Conservation (phyloP, 2,113 vertebrate species). For the Campylomormyrus numenius region DNA sequence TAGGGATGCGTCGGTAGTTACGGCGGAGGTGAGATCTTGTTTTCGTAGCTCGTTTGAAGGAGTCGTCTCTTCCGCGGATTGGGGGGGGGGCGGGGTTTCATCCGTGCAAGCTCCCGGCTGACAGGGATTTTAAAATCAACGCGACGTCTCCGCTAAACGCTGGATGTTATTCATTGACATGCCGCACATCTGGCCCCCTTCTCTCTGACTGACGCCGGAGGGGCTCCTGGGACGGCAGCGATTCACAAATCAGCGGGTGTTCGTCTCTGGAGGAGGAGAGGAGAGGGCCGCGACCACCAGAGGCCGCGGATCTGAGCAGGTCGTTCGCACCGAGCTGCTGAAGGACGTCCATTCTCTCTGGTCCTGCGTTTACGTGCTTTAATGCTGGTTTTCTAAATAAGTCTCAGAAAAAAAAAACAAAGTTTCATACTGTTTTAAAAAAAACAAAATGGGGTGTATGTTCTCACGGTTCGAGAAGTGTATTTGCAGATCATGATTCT, state of each 20-base stretch:
- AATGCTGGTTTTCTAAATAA: neutral
- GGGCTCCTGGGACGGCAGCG: neutral
- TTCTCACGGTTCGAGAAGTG: neutral
- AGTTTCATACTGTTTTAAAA: neutral
- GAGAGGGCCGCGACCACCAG: neutral
- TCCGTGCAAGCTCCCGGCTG: neutral
- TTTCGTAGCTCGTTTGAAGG: neutral
- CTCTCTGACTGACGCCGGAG: neutral
- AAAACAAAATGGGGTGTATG: neutral
- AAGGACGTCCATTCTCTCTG: neutral
- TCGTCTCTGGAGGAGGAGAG: neutral
- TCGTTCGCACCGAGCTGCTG: neutral
- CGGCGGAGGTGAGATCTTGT: neutral
- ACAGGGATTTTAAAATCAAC: neutral
- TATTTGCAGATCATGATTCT: neutral
- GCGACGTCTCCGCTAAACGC: neutral
- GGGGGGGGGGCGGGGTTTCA: neutral
- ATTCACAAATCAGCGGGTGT: neutral
- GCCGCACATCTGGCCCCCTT: neutral
- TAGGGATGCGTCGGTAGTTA: slow-evolving; percentile 20
- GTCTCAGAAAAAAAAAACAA: neutral
- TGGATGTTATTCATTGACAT: neutral
- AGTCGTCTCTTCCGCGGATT: neutral
- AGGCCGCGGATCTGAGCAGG: neutral
- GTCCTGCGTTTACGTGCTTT: neutral